Percentiles rank a stretch among this genome's conserved stretches.
Conservation (phyloP, 2,113 vertebrate species). For the Corydoras sp. region DNA sequence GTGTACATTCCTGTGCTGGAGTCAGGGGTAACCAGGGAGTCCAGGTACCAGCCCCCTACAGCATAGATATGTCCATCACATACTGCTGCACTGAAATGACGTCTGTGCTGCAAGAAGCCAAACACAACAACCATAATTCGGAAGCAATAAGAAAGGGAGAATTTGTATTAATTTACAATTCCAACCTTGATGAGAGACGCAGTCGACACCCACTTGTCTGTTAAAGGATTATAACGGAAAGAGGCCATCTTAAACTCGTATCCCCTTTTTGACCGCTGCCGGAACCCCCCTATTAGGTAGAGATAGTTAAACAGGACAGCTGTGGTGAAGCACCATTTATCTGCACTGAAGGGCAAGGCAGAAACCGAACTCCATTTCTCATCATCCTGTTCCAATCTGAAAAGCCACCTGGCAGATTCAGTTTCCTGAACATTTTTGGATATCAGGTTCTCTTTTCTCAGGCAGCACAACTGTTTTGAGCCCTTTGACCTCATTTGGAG, state of each 20-base stretch:
- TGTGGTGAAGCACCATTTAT: constrained; percentile 74
- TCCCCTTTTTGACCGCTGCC: constrained; percentile 54
- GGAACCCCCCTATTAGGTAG: constrained; percentile 67
- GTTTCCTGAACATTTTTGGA: constrained; percentile 52
- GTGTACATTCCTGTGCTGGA: constrained; percentile 64
- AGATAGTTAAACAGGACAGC: constrained; percentile 71
- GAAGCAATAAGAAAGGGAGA: no score
- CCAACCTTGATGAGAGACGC: constrained; percentile 65
- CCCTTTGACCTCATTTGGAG: constrained; percentile 51
- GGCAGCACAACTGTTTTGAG: constrained; percentile 52
- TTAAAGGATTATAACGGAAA: constrained; percentile 68
- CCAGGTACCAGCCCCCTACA: constrained; percentile 72
- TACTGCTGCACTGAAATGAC: constrained; percentile 70
- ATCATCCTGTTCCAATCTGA: constrained; percentile 48
- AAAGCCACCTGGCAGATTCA: constrained; percentile 49
- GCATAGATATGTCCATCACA: constrained; percentile 65
- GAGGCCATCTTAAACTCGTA: constrained; percentile 70
- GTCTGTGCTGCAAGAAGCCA: constrained; percentile 54
- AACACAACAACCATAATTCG: background rate
- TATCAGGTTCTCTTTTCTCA: constrained; percentile 68
- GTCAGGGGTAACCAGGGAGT: constrained; percentile 65
- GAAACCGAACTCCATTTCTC: constrained; percentile 52
- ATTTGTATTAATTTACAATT: background rate
- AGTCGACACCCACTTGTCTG: constrained; percentile 56
- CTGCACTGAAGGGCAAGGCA: constrained; percentile 65